Percentiles rank a stretch among this genome's conserved stretches.
phyloP scores from a whole-genome alignment of 2,888 invertebrate species.

The Drosophila ezoana region DNA sequence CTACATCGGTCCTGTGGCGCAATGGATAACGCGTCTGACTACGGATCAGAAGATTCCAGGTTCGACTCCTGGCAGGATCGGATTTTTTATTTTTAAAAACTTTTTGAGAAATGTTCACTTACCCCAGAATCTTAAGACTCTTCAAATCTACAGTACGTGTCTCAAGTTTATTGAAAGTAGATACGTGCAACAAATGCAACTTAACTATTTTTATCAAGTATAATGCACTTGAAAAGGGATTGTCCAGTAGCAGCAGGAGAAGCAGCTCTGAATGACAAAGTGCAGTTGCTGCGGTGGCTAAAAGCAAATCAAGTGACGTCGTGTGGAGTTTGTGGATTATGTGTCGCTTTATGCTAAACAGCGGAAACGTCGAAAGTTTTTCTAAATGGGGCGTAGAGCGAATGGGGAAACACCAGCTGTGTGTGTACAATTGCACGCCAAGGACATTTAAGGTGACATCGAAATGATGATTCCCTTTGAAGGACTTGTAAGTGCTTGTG shows the following conservation, averaged over 20 bases:
- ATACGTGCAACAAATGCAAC: constrained; percentile 11
- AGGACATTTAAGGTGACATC: constrained; percentile 56
- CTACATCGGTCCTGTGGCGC: constrained; percentile 64
- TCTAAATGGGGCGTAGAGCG: neutral
- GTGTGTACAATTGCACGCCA: constrained; percentile 27
- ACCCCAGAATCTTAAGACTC: neutral
- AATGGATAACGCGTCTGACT: constrained; percentile 84
- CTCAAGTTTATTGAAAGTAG: neutral
- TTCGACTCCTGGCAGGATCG: constrained; percentile 76
- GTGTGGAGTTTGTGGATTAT: constrained; percentile 54
- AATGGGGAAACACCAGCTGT: constrained; percentile 20
- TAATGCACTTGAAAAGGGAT: neutral
- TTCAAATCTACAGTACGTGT: neutral
- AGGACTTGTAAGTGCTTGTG: constrained; percentile 14
- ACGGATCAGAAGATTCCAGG: constrained; percentile 85
- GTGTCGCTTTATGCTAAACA: constrained; percentile 52
- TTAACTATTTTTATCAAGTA: constrained; percentile 3
- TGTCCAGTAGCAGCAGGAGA: neutral
- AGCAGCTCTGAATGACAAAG: constrained; percentile 19
- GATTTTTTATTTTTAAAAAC: neutral
- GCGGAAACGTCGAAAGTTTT: constrained; percentile 15
- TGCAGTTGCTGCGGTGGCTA: constrained; percentile 13
- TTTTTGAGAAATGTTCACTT: neutral
- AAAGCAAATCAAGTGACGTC: constrained; percentile 50
- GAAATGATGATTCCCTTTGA: constrained; percentile 23